phyloP scores from a whole-genome alignment of 2,113 vertebrate species.

The Cygnus buccinator region DNA sequence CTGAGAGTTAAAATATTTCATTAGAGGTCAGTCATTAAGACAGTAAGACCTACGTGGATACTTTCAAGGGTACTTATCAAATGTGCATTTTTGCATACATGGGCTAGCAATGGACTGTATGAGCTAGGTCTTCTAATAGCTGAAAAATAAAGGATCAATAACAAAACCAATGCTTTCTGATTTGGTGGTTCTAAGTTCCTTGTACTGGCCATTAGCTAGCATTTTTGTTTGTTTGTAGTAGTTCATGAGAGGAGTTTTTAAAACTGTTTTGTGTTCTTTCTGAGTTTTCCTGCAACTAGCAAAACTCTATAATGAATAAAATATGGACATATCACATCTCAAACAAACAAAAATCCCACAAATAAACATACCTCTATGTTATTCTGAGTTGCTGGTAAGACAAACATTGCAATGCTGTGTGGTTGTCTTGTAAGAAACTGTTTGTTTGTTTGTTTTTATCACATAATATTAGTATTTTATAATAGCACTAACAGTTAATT shows the following conservation, averaged over 20 bases:
- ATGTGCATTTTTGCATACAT: background rate
- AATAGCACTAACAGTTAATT: background rate
- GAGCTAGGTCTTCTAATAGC: background rate
- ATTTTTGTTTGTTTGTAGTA: background rate
- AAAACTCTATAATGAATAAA: background rate
- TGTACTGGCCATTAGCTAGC: background rate
- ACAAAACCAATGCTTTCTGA: background rate
- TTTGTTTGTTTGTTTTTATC: rapidly evolving
- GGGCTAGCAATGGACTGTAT: background rate
- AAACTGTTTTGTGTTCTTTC: background rate
- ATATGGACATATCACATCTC: background rate
- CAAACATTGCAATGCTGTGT: background rate
- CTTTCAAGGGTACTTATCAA: background rate
- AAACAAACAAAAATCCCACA: background rate
- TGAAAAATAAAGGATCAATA: background rate
- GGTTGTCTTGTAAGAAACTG: background rate
- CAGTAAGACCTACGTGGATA: background rate
- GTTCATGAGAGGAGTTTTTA: background rate
- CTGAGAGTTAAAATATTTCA: background rate
- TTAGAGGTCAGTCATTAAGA: background rate
- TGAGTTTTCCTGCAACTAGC: background rate
- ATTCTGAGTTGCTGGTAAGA: background rate
- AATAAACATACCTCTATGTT: background rate
- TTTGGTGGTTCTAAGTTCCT: background rate
- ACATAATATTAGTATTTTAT: background rate